Percentiles rank a stretch among this genome's conserved stretches.
Conservation (phyloP, 2,797 vertebrate genomes). For the Arctocebus calabarensis region DNA sequence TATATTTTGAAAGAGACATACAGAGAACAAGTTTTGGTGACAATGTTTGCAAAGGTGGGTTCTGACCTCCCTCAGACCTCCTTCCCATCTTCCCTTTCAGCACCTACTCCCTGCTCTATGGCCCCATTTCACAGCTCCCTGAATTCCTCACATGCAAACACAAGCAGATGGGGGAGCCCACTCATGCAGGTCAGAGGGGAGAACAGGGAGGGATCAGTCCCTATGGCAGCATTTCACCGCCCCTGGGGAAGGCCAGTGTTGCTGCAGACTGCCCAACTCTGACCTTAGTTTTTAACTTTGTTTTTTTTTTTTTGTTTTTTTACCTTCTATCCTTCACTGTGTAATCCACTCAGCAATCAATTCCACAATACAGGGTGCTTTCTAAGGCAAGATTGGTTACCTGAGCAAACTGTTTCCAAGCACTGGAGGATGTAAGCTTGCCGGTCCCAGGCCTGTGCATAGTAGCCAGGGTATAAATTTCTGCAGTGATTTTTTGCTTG, state of each 20-base stretch:
- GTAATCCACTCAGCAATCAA: not conserved
- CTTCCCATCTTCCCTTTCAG: not conserved
- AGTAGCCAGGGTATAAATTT: conserved; percentile 94
- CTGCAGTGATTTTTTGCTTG: conserved; percentile 92
- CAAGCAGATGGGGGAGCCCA: not conserved
- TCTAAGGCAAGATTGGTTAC: conserved; percentile 86
- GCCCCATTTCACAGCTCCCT: not conserved
- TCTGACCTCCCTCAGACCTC: not conserved
- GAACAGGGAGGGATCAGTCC: not conserved
- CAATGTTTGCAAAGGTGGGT: not conserved
- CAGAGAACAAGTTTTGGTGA: not conserved
- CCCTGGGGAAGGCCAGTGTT: not conserved
- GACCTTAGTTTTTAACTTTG: not conserved
- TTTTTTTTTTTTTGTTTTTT: not conserved
- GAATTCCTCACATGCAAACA: not conserved
- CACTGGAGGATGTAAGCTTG: conserved; percentile 96
- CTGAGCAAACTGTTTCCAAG: conserved; percentile 97
- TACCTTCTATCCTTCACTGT: not conserved
- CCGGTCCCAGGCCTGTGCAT: conserved; percentile 94
- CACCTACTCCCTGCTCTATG: not conserved
- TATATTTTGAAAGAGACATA: not conserved
- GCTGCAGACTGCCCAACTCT: not conserved
- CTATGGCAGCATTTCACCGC: not conserved
- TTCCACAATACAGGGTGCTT: not conserved
- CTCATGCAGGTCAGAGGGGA: not conserved